These are phyloP conservation scores for Gisinianus flammeolus DNA, from an alignment of 2,888 invertebrate species.

Conservation along the genomic window DNA sequence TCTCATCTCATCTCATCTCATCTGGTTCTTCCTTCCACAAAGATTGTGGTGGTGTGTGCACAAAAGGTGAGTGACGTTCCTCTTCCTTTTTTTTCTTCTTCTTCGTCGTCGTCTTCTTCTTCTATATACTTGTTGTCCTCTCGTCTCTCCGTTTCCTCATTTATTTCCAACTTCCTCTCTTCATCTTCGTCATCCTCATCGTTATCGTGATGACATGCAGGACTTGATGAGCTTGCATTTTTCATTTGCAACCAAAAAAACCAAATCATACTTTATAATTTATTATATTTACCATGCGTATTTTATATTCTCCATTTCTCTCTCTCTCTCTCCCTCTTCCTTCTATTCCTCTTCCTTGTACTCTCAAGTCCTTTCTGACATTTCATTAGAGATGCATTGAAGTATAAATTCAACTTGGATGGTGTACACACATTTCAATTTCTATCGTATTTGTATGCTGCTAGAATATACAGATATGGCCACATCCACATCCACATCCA, in stretches of 20 bases:
- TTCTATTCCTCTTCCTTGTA: neutral
- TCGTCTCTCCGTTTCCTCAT: neutral
- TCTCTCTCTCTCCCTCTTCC: neutral
- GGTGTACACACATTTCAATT: neutral
- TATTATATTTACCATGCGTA: neutral
- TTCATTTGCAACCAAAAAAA: neutral
- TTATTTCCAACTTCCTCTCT: neutral
- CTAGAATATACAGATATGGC: neutral
- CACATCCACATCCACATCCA: neutral
- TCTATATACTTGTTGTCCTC: neutral
- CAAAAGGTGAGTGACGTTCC: slow-evolving; percentile 19
- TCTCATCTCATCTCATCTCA: no score
- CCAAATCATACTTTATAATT: neutral
- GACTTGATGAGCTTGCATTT: neutral
- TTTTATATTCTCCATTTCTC: neutral
- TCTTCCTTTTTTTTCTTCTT: neutral
- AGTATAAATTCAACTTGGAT: neutral
- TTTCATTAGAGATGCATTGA: neutral
- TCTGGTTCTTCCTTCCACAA: neutral
- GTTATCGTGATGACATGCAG: neutral
- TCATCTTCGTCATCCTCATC: neutral
- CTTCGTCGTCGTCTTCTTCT: neutral
- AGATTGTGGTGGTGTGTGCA: neutral
- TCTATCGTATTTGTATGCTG: neutral
- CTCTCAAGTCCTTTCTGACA: neutral